Conservation (phyloP, 2,888 invertebrate genomes). For the Dolomedes plantarius region DNA sequence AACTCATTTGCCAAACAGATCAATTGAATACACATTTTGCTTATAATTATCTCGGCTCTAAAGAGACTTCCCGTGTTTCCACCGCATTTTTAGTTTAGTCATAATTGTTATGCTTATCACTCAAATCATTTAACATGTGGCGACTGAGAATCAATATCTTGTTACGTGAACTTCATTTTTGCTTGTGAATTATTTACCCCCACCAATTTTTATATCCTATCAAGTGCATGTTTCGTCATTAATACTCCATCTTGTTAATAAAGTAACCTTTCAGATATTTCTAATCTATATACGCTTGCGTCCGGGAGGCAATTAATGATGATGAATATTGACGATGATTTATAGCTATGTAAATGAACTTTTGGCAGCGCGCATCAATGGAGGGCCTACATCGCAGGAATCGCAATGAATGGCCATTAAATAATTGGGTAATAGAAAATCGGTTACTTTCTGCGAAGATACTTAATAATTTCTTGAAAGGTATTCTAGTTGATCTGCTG, state of each 20-base stretch:
- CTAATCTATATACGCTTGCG: not conserved
- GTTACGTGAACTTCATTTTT: not conserved
- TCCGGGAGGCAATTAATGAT: not conserved
- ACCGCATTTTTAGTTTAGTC: no score
- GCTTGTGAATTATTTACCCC: not conserved
- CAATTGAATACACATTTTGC: no score
- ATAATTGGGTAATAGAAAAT: not conserved
- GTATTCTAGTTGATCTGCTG: not conserved
- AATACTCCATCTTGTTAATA: not conserved
- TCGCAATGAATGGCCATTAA: not conserved
- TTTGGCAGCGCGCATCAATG: not conserved
- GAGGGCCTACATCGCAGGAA: not conserved
- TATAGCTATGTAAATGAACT: not conserved
- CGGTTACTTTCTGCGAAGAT: not conserved
- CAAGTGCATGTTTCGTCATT: not conserved
- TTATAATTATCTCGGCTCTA: no score
- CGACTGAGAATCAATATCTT: not conserved
- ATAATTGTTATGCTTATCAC: no score
- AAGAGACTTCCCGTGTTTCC: no score
- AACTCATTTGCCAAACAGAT: no score
- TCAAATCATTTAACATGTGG: no score
- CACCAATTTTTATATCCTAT: not conserved
- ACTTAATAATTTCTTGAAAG: not conserved
- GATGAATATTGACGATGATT: constrained; percentile 14
- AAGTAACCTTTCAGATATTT: not conserved